Evolutionary conservation across 1,140 invertebrate genomes (phyloP).

Genomic region (Hydropsyche tenuis): DNA sequence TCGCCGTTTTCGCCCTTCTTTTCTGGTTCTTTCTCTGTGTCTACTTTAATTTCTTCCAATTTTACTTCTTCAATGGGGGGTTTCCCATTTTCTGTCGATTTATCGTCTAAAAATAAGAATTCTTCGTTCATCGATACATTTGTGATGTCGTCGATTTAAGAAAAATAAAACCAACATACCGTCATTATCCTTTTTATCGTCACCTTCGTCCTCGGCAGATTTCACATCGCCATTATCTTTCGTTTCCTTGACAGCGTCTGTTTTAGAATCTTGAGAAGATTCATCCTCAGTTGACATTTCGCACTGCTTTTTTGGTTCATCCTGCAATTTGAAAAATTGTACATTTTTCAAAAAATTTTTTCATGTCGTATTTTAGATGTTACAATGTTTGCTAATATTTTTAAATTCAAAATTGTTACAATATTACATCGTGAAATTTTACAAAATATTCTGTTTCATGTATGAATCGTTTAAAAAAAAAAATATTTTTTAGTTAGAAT

Average conservation of each 20-base stretch:
- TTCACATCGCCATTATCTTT: conserved; percentile 59
- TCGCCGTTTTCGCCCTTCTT: conserved; percentile 52
- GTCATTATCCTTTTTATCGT: conserved; percentile 43
- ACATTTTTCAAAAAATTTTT: too few relatives aligned
- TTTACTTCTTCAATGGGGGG: conserved; percentile 43
- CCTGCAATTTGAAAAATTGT: conserved; percentile 51
- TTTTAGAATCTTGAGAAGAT: conserved; percentile 64
- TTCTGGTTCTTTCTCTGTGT: conserved; percentile 55
- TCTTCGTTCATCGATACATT: not conserved
- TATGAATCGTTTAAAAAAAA: too few relatives aligned
- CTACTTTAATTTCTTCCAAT: conserved; percentile 51
- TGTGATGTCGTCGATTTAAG: too few relatives aligned
- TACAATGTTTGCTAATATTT: too few relatives aligned
- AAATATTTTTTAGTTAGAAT: too few relatives aligned
- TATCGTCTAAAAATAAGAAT: conserved; percentile 28
- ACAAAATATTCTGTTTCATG: too few relatives aligned
- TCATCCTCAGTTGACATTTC: conserved; percentile 62
- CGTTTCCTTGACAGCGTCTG: conserved; percentile 57
- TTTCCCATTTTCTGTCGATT: conserved; percentile 40
- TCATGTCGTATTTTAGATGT: too few relatives aligned
- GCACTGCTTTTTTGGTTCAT: conserved; percentile 61
- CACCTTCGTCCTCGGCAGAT: conserved; percentile 57
- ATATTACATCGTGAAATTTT: too few relatives aligned
- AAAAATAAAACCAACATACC: conserved; percentile 20
- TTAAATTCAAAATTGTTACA: too few relatives aligned